Evolutionary conservation across 1,140 invertebrate genomes (phyloP).

Genomic region (Diachasma alloeum): DNA sequence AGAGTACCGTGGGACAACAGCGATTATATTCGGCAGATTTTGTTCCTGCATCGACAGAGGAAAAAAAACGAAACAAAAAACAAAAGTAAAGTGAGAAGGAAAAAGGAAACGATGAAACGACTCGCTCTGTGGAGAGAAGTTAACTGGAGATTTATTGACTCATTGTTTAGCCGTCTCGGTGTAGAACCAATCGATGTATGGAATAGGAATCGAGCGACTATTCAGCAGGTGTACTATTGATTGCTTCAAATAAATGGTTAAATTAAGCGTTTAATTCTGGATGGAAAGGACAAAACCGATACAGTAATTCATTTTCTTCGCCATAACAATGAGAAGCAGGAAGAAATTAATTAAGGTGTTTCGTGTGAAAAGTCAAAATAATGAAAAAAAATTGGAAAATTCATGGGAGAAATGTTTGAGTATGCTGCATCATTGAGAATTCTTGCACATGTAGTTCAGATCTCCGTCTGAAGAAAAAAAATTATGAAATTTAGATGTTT

Average conservation of each 20-base stretch:
- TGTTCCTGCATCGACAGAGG: not conserved
- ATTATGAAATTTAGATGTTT: too few relatives aligned
- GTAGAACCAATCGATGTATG: not conserved
- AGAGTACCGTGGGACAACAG: not conserved
- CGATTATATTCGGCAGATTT: not conserved
- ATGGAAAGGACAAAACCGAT: not conserved
- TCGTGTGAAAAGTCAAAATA: too few relatives aligned
- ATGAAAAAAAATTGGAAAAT: too few relatives aligned
- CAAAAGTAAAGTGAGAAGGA: not conserved
- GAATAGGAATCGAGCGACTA: not conserved
- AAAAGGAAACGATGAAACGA: not conserved
- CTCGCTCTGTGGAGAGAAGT: not conserved
- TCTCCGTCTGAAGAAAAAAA: too few relatives aligned
- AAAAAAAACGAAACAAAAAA: not conserved
- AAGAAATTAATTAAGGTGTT: not conserved
- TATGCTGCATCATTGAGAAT: too few relatives aligned
- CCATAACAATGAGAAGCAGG: not conserved
- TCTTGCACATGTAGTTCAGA: too few relatives aligned
- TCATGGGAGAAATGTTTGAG: too few relatives aligned
- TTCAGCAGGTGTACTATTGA: constrained; percentile 10
- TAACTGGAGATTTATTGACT: constrained; percentile 3
- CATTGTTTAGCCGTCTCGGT: not conserved
- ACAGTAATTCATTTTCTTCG: not conserved
- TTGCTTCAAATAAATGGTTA: not conserved
- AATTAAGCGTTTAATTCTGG: not conserved